Evolutionary conservation across 2,113 vertebrate genomes (phyloP).

Genomic region (Pedetes capensis): DNA sequence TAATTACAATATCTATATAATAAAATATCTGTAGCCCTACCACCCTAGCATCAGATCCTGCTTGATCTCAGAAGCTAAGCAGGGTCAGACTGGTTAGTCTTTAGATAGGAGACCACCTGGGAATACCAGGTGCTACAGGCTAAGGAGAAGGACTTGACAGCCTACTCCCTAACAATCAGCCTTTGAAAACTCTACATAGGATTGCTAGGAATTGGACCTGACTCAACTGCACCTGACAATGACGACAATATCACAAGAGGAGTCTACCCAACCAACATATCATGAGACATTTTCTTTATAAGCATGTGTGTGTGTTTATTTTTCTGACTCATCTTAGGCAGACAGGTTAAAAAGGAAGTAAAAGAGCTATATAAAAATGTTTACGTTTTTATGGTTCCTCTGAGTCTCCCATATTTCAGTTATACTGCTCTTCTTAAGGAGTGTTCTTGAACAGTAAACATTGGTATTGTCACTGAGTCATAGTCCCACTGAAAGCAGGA

Average conservation of each 20-base stretch:
- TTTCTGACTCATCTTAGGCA: neutral
- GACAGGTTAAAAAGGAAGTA: conserved; percentile 10
- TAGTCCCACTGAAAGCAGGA: neutral
- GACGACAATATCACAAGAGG: neutral
- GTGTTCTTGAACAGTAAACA: neutral
- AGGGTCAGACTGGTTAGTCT: too few species aligned
- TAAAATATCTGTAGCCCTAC: too few species aligned
- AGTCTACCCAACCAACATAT: neutral
- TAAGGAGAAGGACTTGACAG: too few species aligned
- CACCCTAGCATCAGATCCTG: too few species aligned
- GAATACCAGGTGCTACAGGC: too few species aligned
- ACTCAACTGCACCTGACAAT: too few species aligned
- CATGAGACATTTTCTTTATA: neutral
- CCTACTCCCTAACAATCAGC: too few species aligned
- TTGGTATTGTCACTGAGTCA: neutral
- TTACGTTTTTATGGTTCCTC: neutral
- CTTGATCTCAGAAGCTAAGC: too few species aligned
- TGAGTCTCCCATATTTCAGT: neutral
- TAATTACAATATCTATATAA: neutral
- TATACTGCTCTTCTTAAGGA: neutral
- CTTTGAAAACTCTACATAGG: too few species aligned
- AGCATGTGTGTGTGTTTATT: neutral
- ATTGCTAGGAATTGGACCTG: too few species aligned
- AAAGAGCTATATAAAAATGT: neutral
- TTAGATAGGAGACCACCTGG: too few species aligned